Evolutionary conservation across 2,888 invertebrate genomes (phyloP).

Genomic region (Melipona beecheii): DNA sequence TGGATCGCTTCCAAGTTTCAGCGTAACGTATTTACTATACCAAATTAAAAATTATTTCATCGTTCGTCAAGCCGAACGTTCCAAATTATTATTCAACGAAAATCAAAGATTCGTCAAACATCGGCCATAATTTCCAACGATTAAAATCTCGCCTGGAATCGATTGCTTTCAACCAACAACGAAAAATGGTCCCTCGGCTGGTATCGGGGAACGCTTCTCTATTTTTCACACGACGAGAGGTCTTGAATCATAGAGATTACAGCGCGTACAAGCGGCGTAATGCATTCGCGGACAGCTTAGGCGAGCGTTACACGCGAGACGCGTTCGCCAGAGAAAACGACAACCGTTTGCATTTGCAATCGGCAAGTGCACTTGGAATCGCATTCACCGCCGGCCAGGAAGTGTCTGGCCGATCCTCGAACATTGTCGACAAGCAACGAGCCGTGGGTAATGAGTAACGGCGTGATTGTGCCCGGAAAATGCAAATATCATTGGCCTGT

Average conservation of each 20-base stretch:
- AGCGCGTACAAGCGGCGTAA: conserved; percentile 38
- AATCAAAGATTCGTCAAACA: too few relatives aligned
- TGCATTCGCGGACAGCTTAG: conserved; percentile 43
- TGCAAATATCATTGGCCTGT: conserved; percentile 59
- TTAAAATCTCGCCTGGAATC: neutral
- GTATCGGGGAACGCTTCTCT: neutral
- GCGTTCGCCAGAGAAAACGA: conserved; percentile 25
- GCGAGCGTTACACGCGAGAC: conserved; percentile 34
- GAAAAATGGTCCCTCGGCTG: neutral
- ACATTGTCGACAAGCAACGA: conserved; percentile 51
- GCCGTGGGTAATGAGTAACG: conserved; percentile 60
- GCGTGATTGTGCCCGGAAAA: conserved; percentile 60
- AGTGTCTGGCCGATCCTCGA: conserved; percentile 48
- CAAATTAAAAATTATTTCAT: neutral
- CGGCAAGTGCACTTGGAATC: conserved; percentile 53
- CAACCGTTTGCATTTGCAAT: conserved; percentile 48
- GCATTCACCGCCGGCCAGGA: conserved; percentile 53
- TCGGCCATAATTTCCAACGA: neutral
- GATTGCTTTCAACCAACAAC: conserved; percentile 7
- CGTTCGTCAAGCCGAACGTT: too few relatives aligned
- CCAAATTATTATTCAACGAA: too few relatives aligned
- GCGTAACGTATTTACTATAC: neutral
- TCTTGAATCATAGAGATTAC: conserved; percentile 52
- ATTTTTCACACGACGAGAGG: conserved; percentile 8
- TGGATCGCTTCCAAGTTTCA: too few relatives aligned